Conservation (phyloP, 2,797 vertebrate species). For the Coendou prehensilis region DNA sequence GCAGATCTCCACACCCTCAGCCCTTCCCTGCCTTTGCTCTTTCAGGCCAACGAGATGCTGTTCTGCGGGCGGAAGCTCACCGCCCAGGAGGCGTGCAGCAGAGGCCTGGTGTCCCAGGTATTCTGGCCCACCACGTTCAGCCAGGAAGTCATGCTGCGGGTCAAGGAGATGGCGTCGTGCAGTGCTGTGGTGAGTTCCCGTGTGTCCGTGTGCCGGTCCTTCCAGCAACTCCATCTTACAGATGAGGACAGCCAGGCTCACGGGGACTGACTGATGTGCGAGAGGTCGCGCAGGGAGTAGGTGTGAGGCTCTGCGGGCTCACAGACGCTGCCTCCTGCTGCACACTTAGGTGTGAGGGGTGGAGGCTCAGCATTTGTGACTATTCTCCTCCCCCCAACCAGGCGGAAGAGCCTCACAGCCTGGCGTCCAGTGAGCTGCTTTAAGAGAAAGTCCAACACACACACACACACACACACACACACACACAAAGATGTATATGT, state of each 20-base stretch:
- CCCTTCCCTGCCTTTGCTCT: conserved; percentile 68
- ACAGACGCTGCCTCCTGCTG: rapidly evolving
- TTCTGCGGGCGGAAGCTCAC: conserved; percentile 98
- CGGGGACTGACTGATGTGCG: background rate
- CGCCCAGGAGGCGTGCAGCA: conserved; percentile 97
- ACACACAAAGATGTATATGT: too few relatives aligned
- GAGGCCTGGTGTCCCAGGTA: conserved; percentile 97
- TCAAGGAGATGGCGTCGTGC: conserved; percentile 98
- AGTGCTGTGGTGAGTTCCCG: conserved; percentile 94
- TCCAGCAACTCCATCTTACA: background rate
- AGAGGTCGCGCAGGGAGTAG: background rate
- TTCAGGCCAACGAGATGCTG: conserved; percentile 98
- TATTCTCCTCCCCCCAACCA: too few relatives aligned
- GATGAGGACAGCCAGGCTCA: background rate
- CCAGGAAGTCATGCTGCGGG: conserved; percentile 98
- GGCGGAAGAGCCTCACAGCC: background rate
- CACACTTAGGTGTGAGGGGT: background rate
- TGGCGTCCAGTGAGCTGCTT: background rate
- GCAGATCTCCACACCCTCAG: background rate
- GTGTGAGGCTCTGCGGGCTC: background rate
- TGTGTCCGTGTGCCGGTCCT: background rate
- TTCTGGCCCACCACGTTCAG: conserved; percentile 99
- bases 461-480: too few relatives aligned
- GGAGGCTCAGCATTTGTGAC: rapidly evolving
- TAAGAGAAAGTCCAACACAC: background rate